These are phyloP conservation scores for Chanos chanos DNA, from an alignment of 2,797 vertebrate genomes.

Conservation along the genomic window DNA sequence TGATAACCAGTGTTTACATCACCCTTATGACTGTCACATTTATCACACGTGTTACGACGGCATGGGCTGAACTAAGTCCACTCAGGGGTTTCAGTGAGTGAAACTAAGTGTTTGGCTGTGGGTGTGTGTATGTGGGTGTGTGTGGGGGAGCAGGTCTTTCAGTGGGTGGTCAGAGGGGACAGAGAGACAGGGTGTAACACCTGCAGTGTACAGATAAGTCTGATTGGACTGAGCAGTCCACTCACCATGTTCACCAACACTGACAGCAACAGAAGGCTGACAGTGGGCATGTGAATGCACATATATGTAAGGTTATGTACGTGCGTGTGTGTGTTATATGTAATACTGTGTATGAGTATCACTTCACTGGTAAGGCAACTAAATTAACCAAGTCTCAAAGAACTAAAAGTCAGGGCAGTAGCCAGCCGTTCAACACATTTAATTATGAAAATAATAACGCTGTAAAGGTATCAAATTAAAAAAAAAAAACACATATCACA, in stretches of 20 bases:
- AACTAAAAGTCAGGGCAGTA: too few relatives aligned
- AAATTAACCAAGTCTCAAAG: too few relatives aligned
- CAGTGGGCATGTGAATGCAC: neutral
- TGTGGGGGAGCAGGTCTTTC: slow-evolving; percentile 15
- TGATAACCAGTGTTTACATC: slow-evolving; percentile 15
- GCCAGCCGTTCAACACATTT: too few relatives aligned
- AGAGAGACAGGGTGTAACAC: slow-evolving; percentile 38
- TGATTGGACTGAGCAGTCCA: slow-evolving; percentile 23
- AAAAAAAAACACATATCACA: neutral
- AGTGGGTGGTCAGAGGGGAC: slow-evolving; percentile 34
- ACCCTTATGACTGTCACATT: slow-evolving; percentile 15
- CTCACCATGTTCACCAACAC: slow-evolving; percentile 22
- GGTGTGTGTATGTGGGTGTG: slow-evolving; percentile 30
- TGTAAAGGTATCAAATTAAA: slow-evolving; percentile 5
- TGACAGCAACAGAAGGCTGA: slow-evolving; percentile 10
- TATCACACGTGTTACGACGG: slow-evolving; percentile 16
- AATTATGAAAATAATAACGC: too few relatives aligned
- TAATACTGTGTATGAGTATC: too few relatives aligned
- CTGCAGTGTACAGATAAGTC: slow-evolving; percentile 32
- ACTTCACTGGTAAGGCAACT: too few relatives aligned
- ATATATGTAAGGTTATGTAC: too few relatives aligned
- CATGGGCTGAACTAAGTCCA: neutral
- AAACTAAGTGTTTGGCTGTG: slow-evolving; percentile 14
- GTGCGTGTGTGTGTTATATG: slow-evolving; percentile 9
- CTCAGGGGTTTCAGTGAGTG: slow-evolving; percentile 19